Evolutionary conservation across 2,888 invertebrate species (phyloP).

Genomic region (Gnatocerus cornutus): DNA sequence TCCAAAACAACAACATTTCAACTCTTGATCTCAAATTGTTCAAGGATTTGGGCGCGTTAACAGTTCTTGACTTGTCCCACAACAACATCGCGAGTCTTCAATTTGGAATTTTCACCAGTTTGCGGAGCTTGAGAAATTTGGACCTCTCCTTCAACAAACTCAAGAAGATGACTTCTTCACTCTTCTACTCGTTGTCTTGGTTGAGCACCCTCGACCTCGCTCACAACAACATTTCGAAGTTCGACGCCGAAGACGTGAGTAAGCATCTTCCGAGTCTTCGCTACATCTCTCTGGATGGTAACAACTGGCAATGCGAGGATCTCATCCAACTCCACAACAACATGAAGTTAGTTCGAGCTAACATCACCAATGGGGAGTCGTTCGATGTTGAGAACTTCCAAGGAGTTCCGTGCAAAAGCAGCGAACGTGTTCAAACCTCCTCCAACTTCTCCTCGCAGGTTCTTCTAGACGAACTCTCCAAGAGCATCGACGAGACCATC

Average conservation of each 20-base stretch:
- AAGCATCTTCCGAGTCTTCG: neutral
- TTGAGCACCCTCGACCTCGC: neutral
- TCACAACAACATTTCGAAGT: conserved; percentile 1
- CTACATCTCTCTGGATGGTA: neutral
- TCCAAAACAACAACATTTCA: too few species aligned
- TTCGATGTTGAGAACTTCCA: neutral
- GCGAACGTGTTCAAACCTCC: neutral
- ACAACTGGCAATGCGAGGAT: conserved; percentile 6
- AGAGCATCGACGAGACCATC: neutral
- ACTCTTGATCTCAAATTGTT: too few species aligned
- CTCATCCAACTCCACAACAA: neutral
- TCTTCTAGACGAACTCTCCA: too few species aligned
- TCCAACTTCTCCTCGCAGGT: neutral
- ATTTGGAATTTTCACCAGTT: neutral
- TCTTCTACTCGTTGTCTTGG: neutral
- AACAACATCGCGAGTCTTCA: neutral
- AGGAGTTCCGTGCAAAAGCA: neutral
- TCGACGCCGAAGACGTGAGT: neutral
- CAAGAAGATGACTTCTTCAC: neutral
- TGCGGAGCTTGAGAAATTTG: neutral
- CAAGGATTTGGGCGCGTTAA: too few species aligned
- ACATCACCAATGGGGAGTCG: neutral
- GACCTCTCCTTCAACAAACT: conserved; percentile 6
- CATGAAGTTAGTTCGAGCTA: neutral
- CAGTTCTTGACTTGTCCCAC: neutral